A percentile compares a stretch with the other conserved stretches of the same genome.
Conservation (phyloP, 2,888 invertebrate genomes). For the Strigamia maritima region DNA sequence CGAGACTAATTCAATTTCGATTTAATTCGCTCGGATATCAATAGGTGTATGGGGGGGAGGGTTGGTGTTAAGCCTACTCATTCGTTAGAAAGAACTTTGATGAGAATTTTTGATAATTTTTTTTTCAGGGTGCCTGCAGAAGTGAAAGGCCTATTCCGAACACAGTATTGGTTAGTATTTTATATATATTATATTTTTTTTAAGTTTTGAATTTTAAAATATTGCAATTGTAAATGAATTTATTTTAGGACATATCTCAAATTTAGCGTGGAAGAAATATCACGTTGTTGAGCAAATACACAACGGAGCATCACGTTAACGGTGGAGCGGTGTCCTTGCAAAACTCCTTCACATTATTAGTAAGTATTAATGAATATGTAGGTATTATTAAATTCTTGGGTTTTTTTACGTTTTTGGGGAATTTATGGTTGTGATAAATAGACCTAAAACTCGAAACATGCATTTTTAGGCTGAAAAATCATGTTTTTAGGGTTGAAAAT, state of each 20-base stretch:
- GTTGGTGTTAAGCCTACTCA: neutral
- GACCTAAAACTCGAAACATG: too few relatives aligned
- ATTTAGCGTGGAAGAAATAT: neutral
- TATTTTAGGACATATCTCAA: conserved; percentile 12
- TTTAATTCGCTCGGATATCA: too few relatives aligned
- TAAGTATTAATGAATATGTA: conserved; percentile 22
- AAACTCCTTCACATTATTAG: conserved; percentile 40
- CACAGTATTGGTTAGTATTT: neutral
- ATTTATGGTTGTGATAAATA: too few relatives aligned
- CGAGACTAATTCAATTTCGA: too few relatives aligned
- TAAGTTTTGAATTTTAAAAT: neutral
- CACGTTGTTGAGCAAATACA: neutral
- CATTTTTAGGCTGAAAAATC: too few relatives aligned
- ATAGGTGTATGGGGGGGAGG: neutral
- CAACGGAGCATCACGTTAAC: conserved; percentile 39
- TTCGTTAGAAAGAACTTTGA: neutral
- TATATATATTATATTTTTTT: neutral
- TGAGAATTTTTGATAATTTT: neutral
- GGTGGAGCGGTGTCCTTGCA: conserved; percentile 39
- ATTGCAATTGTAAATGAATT: neutral
- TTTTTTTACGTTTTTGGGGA: too few relatives aligned
- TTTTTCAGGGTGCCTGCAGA: neutral
- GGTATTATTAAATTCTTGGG: too few relatives aligned
- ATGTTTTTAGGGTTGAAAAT: too few relatives aligned
- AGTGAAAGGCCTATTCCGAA: conserved; percentile 15